phyloP scores from a whole-genome alignment of 1,140 invertebrate species.

The Teleogryllus occipitalis region DNA sequence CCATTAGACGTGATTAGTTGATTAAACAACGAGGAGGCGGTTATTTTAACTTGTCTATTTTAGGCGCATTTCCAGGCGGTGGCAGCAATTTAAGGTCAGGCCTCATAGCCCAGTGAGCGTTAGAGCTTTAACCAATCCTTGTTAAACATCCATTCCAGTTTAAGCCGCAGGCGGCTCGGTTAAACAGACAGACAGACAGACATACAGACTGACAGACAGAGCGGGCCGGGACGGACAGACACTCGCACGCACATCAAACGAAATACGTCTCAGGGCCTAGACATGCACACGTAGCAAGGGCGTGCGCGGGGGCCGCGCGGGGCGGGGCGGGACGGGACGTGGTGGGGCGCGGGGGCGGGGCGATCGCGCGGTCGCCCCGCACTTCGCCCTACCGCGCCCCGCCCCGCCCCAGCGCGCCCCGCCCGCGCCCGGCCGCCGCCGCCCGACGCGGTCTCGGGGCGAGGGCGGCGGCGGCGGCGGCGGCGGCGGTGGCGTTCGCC shows the following conservation, averaged over 20 bases:
- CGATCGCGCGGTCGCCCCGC: not conserved
- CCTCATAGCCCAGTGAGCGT: slow-evolving; percentile 5
- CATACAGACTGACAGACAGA: not conserved
- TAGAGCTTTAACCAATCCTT: slow-evolving; percentile 15
- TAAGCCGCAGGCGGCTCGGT: slow-evolving; percentile 5
- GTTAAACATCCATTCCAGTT: slow-evolving; percentile 11
- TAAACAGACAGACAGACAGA: not conserved
- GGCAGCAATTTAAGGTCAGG: slow-evolving; percentile 18
- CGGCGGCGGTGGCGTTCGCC: too few species aligned
- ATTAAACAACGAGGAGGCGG: slow-evolving; percentile 13
- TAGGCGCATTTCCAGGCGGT: slow-evolving; percentile 14
- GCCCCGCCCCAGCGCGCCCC: too few species aligned
- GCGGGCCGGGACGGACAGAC: not conserved
- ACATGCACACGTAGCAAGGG: not conserved
- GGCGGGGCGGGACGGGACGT: not conserved
- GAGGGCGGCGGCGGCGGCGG: too few species aligned
- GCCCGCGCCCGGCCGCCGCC: too few species aligned
- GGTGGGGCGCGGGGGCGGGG: too few species aligned
- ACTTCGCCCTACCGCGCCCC: not conserved
- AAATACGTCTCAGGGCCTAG: not conserved
- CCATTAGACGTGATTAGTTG: slow-evolving; percentile 11
- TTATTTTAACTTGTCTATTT: slow-evolving; percentile 15
- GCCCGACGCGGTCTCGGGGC: not conserved
- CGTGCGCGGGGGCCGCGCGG: too few species aligned
- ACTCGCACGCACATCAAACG: not conserved